Conservation (phyloP, 2,113 vertebrate species). For the Pedetes capensis region DNA sequence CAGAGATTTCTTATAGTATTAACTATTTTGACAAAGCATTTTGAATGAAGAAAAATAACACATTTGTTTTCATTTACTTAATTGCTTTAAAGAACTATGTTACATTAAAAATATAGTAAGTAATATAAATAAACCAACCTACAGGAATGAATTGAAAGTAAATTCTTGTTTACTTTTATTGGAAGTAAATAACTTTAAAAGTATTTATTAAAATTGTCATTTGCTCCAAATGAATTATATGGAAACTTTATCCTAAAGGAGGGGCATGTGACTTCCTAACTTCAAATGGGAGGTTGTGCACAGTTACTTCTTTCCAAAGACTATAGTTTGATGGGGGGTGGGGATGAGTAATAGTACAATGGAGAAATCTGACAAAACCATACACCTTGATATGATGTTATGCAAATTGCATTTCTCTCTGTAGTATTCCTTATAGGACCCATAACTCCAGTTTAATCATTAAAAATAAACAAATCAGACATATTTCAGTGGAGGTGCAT, state of each 20-base stretch:
- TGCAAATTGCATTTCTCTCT: neutral
- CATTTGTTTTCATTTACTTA: neutral
- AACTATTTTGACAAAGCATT: neutral
- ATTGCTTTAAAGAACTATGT: neutral
- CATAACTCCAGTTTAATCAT: too few species aligned
- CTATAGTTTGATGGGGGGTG: neutral
- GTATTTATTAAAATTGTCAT: neutral
- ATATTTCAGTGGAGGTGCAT: neutral
- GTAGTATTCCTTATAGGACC: neutral
- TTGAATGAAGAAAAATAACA: slow-evolving; percentile 1
- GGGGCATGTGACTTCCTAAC: fast-evolving
- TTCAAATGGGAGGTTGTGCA: neutral
- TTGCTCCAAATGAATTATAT: neutral
- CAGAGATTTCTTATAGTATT: neutral
- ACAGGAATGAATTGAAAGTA: neutral
- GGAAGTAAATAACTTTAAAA: neutral
- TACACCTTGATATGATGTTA: neutral
- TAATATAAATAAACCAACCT: neutral
- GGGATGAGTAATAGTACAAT: neutral
- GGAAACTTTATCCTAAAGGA: neutral
- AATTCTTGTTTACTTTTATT: neutral
- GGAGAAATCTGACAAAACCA: neutral
- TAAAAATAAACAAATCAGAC: neutral
- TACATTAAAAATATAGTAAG: neutral
- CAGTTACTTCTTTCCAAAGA: neutral